Evolutionary conservation across 2,113 vertebrate species (phyloP), one percentile per base, ranked within the genome.

Genomic region (Anser brachyrhynchus): DNA sequence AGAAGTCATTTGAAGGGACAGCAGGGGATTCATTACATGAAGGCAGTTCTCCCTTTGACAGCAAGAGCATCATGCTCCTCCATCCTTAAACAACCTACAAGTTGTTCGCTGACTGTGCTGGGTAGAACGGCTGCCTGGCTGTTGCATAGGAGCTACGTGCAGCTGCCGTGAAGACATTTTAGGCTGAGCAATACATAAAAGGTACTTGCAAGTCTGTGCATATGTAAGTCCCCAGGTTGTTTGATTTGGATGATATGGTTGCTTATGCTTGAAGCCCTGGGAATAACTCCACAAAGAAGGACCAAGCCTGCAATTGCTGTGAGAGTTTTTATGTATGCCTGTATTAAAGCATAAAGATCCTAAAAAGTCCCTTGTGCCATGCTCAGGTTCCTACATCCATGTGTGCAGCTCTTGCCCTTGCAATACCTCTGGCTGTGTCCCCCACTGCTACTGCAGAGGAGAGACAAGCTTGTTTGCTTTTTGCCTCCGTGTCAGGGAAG

Each of bases 401-500:
- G 9, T 20, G 28, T 72, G 37, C 0, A 0, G 2, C 44, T 49
- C 80, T 44, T 67, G 49, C 9, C 49, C 64, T 80, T 54, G 59
- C 1, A 2, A 46, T 33, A 77, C 71, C 5, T n/a, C 43, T 78
- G 82, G 22, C 57, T 3, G 1, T 35, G 41, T 70, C 52, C 43
- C 37, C 74, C 3, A 5, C 25, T 44, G 41, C 55, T 72, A 5
- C 46, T 61, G 52, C 57, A 57, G 72, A 80, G 39, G n/a, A 69
- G 29, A 74, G 14, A 11, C n/a, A 43, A 6, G 0, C n/a, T 31
- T 44, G 11, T 67, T 78, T 78, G 35, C 31, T 52, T 23, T 9
- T 33, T 52, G 43, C 37, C 46, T 23, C 65, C 7, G 0, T 5
- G 46, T 31, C 52, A 51, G 73, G 39, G 22, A 14, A 0, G 0